phyloP scores from a whole-genome alignment of 2,888 invertebrate species.

The Tenodera sinensis region DNA sequence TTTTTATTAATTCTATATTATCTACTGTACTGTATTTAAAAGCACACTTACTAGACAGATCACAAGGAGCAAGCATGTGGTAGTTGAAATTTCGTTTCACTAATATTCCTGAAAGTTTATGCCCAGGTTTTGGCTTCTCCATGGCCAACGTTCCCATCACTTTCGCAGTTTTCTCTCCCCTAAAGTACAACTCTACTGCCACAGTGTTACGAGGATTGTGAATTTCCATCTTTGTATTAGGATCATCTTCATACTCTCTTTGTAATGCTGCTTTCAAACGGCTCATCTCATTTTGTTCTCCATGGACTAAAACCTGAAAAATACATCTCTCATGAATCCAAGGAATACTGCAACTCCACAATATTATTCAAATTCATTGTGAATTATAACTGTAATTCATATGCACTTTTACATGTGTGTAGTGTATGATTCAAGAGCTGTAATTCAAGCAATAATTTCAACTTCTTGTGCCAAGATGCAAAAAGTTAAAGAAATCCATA shows the following conservation, averaged over 20 bases:
- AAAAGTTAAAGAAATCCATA: too few relatives aligned
- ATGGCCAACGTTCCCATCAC: constrained; percentile 91
- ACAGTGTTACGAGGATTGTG: constrained; percentile 97
- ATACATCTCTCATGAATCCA: too few relatives aligned
- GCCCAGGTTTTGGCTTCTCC: constrained; percentile 72
- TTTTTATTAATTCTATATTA: too few relatives aligned
- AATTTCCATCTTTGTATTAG: constrained; percentile 75
- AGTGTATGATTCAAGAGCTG: too few relatives aligned
- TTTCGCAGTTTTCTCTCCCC: constrained; percentile 98
- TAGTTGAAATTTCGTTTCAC: constrained; percentile 98
- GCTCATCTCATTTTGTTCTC: constrained; percentile 98
- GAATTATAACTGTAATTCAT: too few relatives aligned
- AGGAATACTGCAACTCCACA: too few relatives aligned
- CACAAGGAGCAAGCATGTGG: constrained; percentile 86
- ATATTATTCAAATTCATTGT: too few relatives aligned
- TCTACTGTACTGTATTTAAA: too few relatives aligned
- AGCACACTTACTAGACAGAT: constrained; percentile 71
- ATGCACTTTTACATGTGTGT: too few relatives aligned
- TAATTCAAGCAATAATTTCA: too few relatives aligned
- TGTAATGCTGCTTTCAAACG: constrained; percentile 90
- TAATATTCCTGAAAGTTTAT: constrained; percentile 83
- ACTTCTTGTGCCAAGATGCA: too few relatives aligned
- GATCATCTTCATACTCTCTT: constrained; percentile 88
- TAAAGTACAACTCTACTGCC: constrained; percentile 85
- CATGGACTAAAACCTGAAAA: constrained; percentile 84